Base-by-base conservation (phyloP, 2,888 invertebrate genomes). In the Augochlorella aurata region DNA sequence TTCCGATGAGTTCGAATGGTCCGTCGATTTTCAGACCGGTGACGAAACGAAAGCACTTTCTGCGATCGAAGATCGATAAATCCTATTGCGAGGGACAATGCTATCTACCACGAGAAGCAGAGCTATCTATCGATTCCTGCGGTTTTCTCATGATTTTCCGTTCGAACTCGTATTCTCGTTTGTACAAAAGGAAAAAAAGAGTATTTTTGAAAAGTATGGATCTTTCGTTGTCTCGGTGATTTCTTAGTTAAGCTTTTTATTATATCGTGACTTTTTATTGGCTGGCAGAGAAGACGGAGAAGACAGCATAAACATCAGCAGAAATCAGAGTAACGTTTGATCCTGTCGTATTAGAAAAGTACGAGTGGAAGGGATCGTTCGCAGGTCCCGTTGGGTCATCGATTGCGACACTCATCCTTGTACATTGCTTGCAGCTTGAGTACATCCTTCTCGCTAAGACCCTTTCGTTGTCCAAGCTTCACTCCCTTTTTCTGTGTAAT, bases 351-450 rank as follows among this genome's bases (percentile, higher is more conserved):
- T 3, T 5, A 16, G 24, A 24, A 58, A 58, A 24, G 16, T 29
- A 21, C 24, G 24, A 29, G 24, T 14, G 58, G 24, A 16, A 29
- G 14, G 24, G 58, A 7, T 24, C 8, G 24, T 58, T 58, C 8
- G 24, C 24, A 21, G 58, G 14, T 58, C 16, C 58, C 16, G 58
- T 21, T 14, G 58, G 67, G 24, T 78, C 80, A 75, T 47, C 91
- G 89, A 44, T 80, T 74, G n/a, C 77, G 77, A 72, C 93, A 93
- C 70, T 92, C 89, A 8, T 93, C 86, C 66, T 94, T 93, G 88
- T 96, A 96, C 96, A 96, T 95, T 89, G 94, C 94, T 83, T 95
- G 95, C 16, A 96, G 90, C 90, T 96, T 96, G 83, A 93, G 90
- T 9, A 94, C 92, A 82, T 96, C 96, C 85, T 95, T 95, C 50